Conservation (phyloP, 2,797 vertebrate genomes). For the Leucoraja ocellata region DNA sequence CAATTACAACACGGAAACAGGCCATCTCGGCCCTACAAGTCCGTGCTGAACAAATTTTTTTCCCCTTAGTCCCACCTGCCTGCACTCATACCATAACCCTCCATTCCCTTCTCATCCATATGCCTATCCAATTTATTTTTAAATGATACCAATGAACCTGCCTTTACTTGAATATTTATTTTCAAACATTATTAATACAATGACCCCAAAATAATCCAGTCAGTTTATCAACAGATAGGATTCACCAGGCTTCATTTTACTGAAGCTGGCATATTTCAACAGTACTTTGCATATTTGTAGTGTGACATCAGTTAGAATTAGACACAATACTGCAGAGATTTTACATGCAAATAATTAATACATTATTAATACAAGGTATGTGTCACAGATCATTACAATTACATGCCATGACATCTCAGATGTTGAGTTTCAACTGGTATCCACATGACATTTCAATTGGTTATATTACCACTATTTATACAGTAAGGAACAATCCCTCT, state of each 20-base stretch:
- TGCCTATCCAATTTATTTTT: no score
- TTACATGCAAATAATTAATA: background rate
- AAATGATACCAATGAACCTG: no score
- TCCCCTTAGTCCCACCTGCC: no score
- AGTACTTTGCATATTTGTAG: background rate
- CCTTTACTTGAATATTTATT: background rate
- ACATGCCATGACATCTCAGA: background rate
- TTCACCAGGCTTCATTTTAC: background rate
- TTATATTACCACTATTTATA: no score
- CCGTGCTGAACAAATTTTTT: no score
- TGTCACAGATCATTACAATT: background rate
- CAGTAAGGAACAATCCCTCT: background rate
- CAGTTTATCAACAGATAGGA: no score
- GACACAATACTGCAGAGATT: background rate
- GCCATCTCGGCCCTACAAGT: no score
- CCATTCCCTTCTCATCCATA: no score
- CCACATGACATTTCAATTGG: background rate
- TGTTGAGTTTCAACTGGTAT: background rate
- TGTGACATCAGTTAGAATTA: background rate
- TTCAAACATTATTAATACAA: background rate
- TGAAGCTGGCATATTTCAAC: background rate
- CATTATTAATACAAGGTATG: background rate
- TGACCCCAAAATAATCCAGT: background rate
- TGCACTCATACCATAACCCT: no score
- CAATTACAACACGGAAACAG: no score